phyloP scores from a whole-genome alignment of 2,888 invertebrate species.

The Drosophila paracracens region DNA sequence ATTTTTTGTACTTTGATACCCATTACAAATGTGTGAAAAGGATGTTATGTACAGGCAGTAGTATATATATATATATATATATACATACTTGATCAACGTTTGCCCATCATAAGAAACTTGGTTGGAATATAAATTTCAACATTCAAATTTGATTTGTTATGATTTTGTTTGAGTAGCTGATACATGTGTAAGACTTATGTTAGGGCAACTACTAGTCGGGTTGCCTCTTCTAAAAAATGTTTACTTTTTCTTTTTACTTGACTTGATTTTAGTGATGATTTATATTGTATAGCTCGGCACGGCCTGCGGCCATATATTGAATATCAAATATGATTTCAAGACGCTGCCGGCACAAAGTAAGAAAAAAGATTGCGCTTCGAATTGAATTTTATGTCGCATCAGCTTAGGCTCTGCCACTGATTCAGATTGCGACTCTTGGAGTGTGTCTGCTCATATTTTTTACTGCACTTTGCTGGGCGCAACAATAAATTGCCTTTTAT shows the following conservation, averaged over 20 bases:
- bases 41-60: not conserved
- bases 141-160: not conserved
- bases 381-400: slow-evolving; percentile 73
- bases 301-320: slow-evolving; percentile 51
- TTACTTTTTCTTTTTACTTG: slow-evolving; percentile 6
- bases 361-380: slow-evolving; percentile 53
- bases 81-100: not conserved
- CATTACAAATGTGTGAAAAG: not conserved
- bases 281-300: slow-evolving; percentile 47
- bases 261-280: slow-evolving; percentile 65
- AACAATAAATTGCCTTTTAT: slow-evolving; percentile 66
- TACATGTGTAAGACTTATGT: not conserved
- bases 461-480: slow-evolving; percentile 60
- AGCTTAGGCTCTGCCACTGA: slow-evolving; percentile 28
- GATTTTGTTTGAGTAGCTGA: not conserved
- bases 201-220: not conserved
- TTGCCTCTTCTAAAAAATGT: not conserved
- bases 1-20: not conserved
- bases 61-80: not conserved
- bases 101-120: not conserved
- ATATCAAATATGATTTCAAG: slow-evolving; percentile 72
- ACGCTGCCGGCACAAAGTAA: slow-evolving; percentile 11
- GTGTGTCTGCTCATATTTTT: slow-evolving; percentile 25
- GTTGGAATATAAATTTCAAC: not conserved
- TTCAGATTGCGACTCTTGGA: slow-evolving; percentile 13